These are phyloP conservation scores for Enteromius paludinosus DNA, from an alignment of 2,797 vertebrate genomes.

Conservation along the genomic window DNA sequence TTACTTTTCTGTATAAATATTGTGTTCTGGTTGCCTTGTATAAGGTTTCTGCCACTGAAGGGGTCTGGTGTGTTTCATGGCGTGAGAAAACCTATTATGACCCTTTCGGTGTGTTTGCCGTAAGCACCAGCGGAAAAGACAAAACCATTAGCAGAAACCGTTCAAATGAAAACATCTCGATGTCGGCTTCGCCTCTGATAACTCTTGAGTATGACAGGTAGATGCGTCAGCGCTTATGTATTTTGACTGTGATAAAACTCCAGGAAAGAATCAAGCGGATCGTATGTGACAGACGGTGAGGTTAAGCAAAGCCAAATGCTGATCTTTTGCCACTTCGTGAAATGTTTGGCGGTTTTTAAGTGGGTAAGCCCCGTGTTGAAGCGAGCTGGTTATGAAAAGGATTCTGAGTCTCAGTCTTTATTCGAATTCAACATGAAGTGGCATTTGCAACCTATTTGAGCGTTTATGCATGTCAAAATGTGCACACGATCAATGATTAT, in stretches of 20 bases:
- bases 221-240: conserved; percentile 27
- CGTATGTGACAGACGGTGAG: conserved; percentile 7
- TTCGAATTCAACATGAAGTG: neutral
- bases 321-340: conserved; percentile 16
- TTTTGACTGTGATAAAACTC: conserved; percentile 65
- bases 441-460: neutral
- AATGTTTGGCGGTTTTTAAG: conserved; percentile 39
- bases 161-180: neutral
- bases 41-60: conserved; percentile 63
- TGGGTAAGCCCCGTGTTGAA: conserved; percentile 59
- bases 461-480: neutral
- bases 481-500: neutral
- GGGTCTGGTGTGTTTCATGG: conserved; percentile 70
- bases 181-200: neutral
- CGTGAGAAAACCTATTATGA: conserved; percentile 64
- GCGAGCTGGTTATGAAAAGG: neutral
- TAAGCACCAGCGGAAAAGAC: neutral
- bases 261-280: conserved; percentile 55
- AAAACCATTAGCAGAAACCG: conserved; percentile 1
- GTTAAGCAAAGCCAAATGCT: conserved; percentile 24
- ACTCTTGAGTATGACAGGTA: neutral
- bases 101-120: neutral
- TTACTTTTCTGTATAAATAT: conserved; percentile 2
- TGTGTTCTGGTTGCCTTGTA: neutral
- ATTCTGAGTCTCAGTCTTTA: neutral